These are phyloP conservation scores for Saimiri boliviensis DNA, from an alignment of 2,113 vertebrate genomes.

Conservation along the genomic window DNA sequence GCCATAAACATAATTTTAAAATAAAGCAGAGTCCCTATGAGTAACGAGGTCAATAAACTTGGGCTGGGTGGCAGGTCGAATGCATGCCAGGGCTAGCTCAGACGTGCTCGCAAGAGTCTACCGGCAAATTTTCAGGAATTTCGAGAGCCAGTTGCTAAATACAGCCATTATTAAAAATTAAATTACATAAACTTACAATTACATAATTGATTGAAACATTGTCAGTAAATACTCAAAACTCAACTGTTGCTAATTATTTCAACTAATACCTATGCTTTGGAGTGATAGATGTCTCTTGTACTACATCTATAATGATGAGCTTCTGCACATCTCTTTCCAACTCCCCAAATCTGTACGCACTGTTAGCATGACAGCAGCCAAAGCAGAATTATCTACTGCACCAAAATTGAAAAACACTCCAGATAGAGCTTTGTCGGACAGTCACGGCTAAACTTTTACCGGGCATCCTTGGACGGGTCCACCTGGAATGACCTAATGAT, in stretches of 20 bases:
- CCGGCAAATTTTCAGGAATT: slow-evolving; percentile 11
- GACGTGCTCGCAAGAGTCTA: neutral
- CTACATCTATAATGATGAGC: fast-evolving
- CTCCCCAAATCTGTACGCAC: too few species aligned
- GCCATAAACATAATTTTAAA: neutral
- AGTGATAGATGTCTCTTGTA: neutral
- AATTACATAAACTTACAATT: neutral
- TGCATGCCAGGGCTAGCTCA: neutral
- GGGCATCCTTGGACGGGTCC: too few species aligned
- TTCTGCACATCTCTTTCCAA: neutral
- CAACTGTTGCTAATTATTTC: neutral
- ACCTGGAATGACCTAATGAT: neutral
- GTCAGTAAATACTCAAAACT: neutral
- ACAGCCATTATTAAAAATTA: neutral
- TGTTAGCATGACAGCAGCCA: neutral
- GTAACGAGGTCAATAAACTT: neutral
- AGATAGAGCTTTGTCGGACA: neutral
- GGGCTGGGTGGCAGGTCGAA: neutral
- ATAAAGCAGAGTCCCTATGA: neutral
- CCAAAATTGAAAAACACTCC: neutral
- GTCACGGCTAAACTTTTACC: neutral
- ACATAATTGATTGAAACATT: neutral
- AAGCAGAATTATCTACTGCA: too few species aligned
- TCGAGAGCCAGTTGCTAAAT: neutral
- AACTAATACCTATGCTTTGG: neutral